phyloP scores from a whole-genome alignment of 2,113 vertebrate genomes.

The Microtus richardsoni region DNA sequence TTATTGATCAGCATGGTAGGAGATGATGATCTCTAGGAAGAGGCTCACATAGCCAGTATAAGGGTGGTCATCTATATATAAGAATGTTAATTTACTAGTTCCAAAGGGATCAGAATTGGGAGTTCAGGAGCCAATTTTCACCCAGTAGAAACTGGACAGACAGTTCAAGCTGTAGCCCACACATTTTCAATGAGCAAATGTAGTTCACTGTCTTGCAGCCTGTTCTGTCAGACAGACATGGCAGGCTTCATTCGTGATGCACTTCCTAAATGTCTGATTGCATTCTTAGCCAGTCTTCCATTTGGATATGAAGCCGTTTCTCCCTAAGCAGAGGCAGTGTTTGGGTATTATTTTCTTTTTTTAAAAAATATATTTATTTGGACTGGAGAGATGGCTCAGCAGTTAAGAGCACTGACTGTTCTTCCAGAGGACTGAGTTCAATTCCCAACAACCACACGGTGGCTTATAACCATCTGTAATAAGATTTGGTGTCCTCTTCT shows the following conservation, averaged over 20 bases:
- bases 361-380: neutral
- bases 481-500: too few relatives aligned
- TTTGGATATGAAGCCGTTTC: constrained; percentile 20
- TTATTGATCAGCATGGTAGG: neutral
- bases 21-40: neutral
- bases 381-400: too few relatives aligned
- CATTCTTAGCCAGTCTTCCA: neutral
- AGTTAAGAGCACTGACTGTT: too few relatives aligned
- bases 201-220: neutral
- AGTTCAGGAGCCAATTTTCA: constrained; percentile 40
- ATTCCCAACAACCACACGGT: too few relatives aligned
- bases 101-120: constrained; percentile 43
- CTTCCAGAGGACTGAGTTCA: too few relatives aligned
- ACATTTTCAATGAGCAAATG: neutral
- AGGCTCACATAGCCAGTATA: neutral
- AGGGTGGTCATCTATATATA: constrained; percentile 30
- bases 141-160: constrained; percentile 10
- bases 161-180: constrained; percentile 36
- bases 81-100: constrained; percentile 57
- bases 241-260: neutral
- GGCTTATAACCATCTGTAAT: too few relatives aligned
- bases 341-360: neutral
- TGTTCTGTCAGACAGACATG: constrained; percentile 8
- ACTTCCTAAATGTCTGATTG: neutral
- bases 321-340: constrained; percentile 18